Base-by-base conservation (phyloP, 2,888 invertebrate species). In the Himalopsyche tibetana region DNA sequence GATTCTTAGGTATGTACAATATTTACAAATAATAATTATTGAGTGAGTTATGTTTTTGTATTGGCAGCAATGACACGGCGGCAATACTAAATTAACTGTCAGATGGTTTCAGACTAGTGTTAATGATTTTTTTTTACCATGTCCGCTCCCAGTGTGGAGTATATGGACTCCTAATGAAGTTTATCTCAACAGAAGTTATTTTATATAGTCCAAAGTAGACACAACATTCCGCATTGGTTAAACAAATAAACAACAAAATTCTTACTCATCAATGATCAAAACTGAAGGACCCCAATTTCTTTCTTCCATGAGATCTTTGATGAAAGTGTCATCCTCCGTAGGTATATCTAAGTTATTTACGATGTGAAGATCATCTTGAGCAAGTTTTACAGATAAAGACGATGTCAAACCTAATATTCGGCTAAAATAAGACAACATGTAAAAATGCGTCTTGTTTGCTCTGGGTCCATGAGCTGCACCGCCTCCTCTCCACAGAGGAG, bases 211-310 rank as follows among this genome's bases (percentile, higher is more conserved):
- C 28, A 28, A 28, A 28, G 28, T 28, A 28, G 28, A 28, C 28
- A 28, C 28, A 28, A 28, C 28, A 28, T 28, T 28, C 28, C 28
- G 28, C 28, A 28, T 28, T 28, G 28, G 28, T 12, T 9, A 15
- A 15, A 51, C 51, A 51, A 51, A 51, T 15, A 51, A 51, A 15
- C 15, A 51, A 0, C 15, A 4, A 15, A 51, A 51, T 87, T 93
- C 96, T 94, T 95, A 97, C 96, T 96, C 96, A 92, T 99, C 98
- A 84, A 99, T 94, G 92, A 99, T 96, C 0, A 99, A 93, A 15
- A 98, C 98, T 12, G 99, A 98, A 63, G 98, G 97, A 15, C 99
- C 99, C 99, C 99, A 99, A 91, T 96, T 96, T 89, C 99, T 94
- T 79, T 95, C 94, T 89, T 96, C 96, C 51, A 97, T 95, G 83